Percentiles rank a stretch among this genome's conserved stretches.
Conservation (phyloP, 2,888 invertebrate species). For the Formica aserva region DNA sequence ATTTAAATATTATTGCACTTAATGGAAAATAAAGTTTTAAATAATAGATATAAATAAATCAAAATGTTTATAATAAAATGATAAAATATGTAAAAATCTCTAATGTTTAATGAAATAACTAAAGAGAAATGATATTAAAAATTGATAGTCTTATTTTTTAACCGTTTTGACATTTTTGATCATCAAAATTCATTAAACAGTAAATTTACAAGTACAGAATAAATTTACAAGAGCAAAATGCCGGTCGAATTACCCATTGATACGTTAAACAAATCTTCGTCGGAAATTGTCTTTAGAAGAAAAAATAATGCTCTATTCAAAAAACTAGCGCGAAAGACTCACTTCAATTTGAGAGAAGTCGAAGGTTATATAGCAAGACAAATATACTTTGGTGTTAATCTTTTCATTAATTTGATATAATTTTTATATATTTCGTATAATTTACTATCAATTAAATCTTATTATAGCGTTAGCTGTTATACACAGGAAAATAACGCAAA, state of each 20-base stretch:
- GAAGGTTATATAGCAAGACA: slow-evolving; percentile 75
- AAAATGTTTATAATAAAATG: slow-evolving; percentile 7
- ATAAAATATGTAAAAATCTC: neutral
- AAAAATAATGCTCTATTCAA: slow-evolving; percentile 77
- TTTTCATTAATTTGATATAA: neutral
- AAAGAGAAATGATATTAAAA: neutral
- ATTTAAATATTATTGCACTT: neutral
- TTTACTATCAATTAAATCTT: neutral
- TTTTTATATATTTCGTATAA: neutral
- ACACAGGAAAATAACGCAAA: slow-evolving; percentile 77
- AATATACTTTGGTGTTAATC: neutral
- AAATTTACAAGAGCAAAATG: slow-evolving; percentile 74
- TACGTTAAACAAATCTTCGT: slow-evolving; percentile 74
- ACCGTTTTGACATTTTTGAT: slow-evolving; percentile 2
- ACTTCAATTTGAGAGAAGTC: slow-evolving; percentile 79
- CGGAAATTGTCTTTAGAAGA: slow-evolving; percentile 79
- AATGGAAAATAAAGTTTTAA: neutral
- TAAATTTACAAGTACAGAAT: slow-evolving; percentile 62
- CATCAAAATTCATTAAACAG: slow-evolving; percentile 32
- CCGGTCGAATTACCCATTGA: slow-evolving; percentile 77
- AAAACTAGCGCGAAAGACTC: slow-evolving; percentile 75
- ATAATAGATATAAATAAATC: neutral
- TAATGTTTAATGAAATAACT: neutral
- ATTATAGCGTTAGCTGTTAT: slow-evolving; percentile 79
- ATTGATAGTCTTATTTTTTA: slow-evolving; percentile 32